Evolutionary conservation across 2,113 vertebrate species (phyloP), one percentile per base, ranked within the genome.

Genomic region (Aphyosemion australe): DNA sequence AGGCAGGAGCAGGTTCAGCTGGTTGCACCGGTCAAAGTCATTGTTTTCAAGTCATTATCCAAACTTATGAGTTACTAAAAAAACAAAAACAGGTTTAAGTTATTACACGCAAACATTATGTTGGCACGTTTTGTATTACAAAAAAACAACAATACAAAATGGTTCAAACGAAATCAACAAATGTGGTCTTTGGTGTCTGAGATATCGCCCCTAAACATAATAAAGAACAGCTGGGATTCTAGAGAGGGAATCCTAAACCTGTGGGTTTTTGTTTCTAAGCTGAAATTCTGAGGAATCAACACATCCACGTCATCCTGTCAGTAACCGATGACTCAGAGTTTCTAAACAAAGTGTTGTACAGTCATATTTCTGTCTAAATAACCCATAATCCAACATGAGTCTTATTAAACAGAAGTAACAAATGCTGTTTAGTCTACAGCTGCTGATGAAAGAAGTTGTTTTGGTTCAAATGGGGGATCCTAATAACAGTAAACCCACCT

Each of bases 1-100:
- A 20, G 53, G 65, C 49, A 37, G 72, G 67, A 73, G 66, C 88
- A 77, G 77, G 86, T 83, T 82, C 10, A 14, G 63, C 88, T 58
- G 65, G 85, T 84, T 83, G 3, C 8, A 11, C 59, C 64, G 12
- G 51, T 50, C 43, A 1, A 63, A 69, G 32, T 83, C 46, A 63
- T 72, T 63, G 46, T 87, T 71, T 88, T 87, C 82, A 87, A 86
- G 80, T 88, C 65, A 80, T 85, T 73, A 67, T 74, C 72, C 72
- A 77, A 64, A 74, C 13, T 43, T 45, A 37, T n/a, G 64, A 63
- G 63, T 79, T 8, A 80, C 53, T 60, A 59, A 74, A 47, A 31
- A 52, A 16, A 45, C 45, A 10, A 2, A 46, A 58, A 48, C 20
- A n/a, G 2, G 2, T 5, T 47, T 10, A 68, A 42, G 18, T 72